Conservation (phyloP, 2,797 vertebrate genomes). For the Carcharodon carcharias region DNA sequence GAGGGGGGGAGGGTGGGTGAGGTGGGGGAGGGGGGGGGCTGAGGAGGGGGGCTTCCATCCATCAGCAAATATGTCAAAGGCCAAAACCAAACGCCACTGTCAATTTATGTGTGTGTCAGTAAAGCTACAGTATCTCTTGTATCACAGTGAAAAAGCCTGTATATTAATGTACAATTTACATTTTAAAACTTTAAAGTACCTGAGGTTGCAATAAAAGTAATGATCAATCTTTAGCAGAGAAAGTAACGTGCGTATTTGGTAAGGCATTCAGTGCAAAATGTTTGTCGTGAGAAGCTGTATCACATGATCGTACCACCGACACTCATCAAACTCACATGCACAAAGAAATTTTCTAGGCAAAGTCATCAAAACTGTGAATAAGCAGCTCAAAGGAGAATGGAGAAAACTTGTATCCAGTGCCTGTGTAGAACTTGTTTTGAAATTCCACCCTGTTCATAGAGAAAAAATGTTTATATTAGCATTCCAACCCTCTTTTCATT, state of each 20-base stretch:
- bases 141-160: conserved; percentile 8
- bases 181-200: conserved; percentile 8
- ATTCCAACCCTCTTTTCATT: not conserved
- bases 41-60: not conserved
- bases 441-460: conserved; percentile 84
- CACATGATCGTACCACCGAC: conserved; percentile 43
- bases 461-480: conserved; percentile 36
- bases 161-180: not conserved
- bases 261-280: conserved; percentile 66
- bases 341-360: conserved; percentile 44
- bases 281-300: conserved; percentile 43
- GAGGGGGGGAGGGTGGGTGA: too few species aligned
- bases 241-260: conserved; percentile 48
- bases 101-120: not conserved
- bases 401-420: conserved; percentile 82
- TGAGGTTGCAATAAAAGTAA: conserved; percentile 11
- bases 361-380: conserved; percentile 53
- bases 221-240: not conserved
- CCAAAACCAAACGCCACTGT: not conserved
- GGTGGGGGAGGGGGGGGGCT: too few species aligned
- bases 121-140: not conserved
- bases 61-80: not conserved
- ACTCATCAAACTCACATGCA: not conserved
- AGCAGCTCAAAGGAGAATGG: conserved; percentile 85
- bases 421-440: conserved; percentile 95